phyloP scores from a whole-genome alignment of 2,888 invertebrate genomes.

The Caradrina clavipalpis region DNA sequence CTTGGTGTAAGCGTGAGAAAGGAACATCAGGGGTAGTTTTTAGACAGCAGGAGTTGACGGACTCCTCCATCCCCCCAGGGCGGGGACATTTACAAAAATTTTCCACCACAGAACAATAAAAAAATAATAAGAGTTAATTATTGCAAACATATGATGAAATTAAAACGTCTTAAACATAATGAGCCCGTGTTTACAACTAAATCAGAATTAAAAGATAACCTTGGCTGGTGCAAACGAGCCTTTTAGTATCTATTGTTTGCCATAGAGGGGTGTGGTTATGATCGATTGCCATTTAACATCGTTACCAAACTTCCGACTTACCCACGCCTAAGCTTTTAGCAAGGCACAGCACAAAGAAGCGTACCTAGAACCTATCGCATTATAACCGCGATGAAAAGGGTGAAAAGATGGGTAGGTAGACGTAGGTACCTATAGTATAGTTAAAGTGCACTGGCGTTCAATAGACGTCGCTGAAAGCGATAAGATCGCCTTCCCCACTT shows the following conservation, averaged over 20 bases:
- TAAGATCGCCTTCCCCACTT: constrained; percentile 12
- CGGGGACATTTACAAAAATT: too few relatives aligned
- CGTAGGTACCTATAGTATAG: constrained; percentile 1
- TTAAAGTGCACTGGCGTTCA: constrained; percentile 1
- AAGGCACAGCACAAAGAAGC: constrained; percentile 1
- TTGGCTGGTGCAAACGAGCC: too few relatives aligned
- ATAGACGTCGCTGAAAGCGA: constrained; percentile 11
- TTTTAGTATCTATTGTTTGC: constrained; percentile 10
- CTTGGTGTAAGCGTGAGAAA: too few relatives aligned
- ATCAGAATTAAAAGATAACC: too few relatives aligned
- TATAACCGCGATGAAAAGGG: constrained; percentile 4
- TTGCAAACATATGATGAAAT: too few relatives aligned
- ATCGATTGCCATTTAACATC: constrained; percentile 49
- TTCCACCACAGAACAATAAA: too few relatives aligned
- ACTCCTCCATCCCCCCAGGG: too few relatives aligned
- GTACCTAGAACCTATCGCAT: background rate
- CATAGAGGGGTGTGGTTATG: constrained; percentile 23
- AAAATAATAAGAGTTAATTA: too few relatives aligned
- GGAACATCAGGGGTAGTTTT: too few relatives aligned
- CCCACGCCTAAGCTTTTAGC: constrained; percentile 39
- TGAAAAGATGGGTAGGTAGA: background rate
- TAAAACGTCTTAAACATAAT: too few relatives aligned
- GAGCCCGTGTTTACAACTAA: too few relatives aligned
- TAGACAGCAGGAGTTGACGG: too few relatives aligned
- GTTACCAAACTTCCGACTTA: constrained; percentile 42